These are phyloP conservation scores for Eriocheir sinensis DNA, from an alignment of 1,140 invertebrate species.

Conservation along the genomic window DNA sequence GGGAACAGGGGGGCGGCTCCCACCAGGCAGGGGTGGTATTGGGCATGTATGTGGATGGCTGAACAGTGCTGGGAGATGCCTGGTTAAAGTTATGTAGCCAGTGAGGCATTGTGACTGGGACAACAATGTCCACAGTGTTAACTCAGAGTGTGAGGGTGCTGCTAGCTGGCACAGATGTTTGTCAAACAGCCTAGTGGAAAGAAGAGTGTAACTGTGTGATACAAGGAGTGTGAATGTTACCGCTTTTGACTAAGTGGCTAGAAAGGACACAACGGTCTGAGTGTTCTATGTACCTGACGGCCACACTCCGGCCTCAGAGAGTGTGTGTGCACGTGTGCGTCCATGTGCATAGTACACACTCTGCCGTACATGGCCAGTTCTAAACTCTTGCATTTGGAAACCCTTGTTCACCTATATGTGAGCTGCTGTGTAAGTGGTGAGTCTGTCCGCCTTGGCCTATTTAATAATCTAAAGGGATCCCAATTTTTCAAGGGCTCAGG, in stretches of 20 bases:
- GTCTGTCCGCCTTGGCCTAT: conserved; percentile 74
- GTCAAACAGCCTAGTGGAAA: conserved; percentile 69
- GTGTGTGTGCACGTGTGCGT: conserved; percentile 74
- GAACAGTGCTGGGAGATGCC: conserved; percentile 63
- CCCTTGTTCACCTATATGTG: conserved; percentile 77
- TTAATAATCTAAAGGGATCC: conserved; percentile 78
- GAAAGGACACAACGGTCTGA: conserved; percentile 75
- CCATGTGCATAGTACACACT: conserved; percentile 72
- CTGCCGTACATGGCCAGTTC: conserved; percentile 78
- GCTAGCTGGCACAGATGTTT: conserved; percentile 69
- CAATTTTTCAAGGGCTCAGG: conserved; percentile 78
- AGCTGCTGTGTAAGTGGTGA: conserved; percentile 73
- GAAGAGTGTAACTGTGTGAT: conserved; percentile 72
- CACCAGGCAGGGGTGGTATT: conserved; percentile 68
- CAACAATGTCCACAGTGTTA: conserved; percentile 70
- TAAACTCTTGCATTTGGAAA: conserved; percentile 78
- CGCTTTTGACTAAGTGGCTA: conserved; percentile 70
- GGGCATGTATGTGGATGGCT: conserved; percentile 76
- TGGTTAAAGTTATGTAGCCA: conserved; percentile 70
- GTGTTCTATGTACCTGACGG: conserved; percentile 78
- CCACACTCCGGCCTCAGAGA: conserved; percentile 77
- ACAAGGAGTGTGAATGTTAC: conserved; percentile 74
- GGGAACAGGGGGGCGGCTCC: conserved; percentile 64
- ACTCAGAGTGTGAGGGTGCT: conserved; percentile 70
- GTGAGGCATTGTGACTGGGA: conserved; percentile 74